These are phyloP conservation scores for Pitangus sulphuratus DNA, from an alignment of 2,797 vertebrate species.

Conservation along the genomic window DNA sequence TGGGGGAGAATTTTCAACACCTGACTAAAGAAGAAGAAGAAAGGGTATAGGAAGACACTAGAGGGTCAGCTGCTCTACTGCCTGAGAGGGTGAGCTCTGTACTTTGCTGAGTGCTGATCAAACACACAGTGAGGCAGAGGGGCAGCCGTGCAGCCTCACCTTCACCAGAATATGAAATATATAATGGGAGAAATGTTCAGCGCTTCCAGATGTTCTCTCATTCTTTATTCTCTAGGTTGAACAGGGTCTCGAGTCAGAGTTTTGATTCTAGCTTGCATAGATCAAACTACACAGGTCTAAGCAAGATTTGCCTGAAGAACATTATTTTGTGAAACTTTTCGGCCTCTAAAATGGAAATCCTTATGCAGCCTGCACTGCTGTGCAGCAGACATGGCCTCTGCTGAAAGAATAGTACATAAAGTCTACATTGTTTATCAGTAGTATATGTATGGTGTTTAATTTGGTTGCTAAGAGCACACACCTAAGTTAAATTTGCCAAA, in stretches of 20 bases:
- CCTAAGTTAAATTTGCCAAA: background rate
- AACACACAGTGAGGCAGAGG: background rate
- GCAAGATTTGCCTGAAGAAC: background rate
- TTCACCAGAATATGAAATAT: background rate
- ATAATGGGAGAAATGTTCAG: background rate
- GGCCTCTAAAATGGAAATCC: background rate
- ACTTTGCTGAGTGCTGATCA: background rate
- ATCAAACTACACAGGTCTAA: background rate
- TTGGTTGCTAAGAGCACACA: background rate
- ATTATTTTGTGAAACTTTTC: background rate
- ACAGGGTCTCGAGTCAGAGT: fast-evolving
- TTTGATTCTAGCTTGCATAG: background rate
- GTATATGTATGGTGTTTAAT: background rate
- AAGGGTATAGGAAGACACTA: background rate
- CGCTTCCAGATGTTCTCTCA: background rate
- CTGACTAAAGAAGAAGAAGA: background rate
- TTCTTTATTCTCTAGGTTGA: background rate
- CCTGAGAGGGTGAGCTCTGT: background rate
- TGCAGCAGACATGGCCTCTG: background rate
- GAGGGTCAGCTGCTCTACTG: background rate
- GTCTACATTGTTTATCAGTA: background rate
- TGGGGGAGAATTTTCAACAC: background rate
- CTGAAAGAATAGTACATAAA: background rate
- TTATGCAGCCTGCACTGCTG: background rate
- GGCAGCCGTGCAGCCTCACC: background rate